A percentile compares a stretch with the other conserved stretches of the same genome.
These are phyloP conservation scores for Trichacis sp. DNA, from an alignment of 2,888 invertebrate species.

Conservation along the genomic window DNA sequence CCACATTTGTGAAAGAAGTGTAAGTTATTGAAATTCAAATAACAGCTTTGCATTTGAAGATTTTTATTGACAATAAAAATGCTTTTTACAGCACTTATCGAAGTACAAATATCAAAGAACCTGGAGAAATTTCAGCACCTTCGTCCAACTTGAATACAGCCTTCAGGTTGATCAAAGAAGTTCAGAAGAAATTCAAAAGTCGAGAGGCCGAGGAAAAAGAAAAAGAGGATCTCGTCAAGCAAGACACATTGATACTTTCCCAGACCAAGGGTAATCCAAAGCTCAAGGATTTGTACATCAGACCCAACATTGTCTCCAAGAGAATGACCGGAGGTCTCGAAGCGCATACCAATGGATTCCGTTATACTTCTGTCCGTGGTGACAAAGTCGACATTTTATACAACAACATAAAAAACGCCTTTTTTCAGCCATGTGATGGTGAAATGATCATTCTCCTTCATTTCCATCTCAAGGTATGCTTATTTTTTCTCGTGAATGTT, in stretches of 20 bases:
- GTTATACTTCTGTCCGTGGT: constrained; percentile 98
- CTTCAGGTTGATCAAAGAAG: constrained; percentile 97
- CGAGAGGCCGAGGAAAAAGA: constrained; percentile 98
- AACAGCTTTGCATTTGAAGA: neutral
- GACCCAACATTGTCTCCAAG: constrained; percentile 98
- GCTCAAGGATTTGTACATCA: constrained; percentile 95
- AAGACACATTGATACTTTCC: constrained; percentile 93
- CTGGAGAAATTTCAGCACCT: constrained; percentile 93
- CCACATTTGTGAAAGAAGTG: constrained; percentile 98
- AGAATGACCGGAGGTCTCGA: constrained; percentile 91
- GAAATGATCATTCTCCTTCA: constrained; percentile 99
- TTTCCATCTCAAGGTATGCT: constrained; percentile 92
- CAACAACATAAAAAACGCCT: constrained; percentile 99
- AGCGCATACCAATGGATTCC: constrained; percentile 95
- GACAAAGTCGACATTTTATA: constrained; percentile 99
- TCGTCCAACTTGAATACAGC: constrained; percentile 96
- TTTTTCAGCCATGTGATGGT: constrained; percentile 99
- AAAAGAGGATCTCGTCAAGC: constrained; percentile 98
- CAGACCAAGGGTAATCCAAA: constrained; percentile 98
- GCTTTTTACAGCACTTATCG: constrained; percentile 82
- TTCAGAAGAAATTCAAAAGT: constrained; percentile 98
- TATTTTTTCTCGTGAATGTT: too few relatives aligned
- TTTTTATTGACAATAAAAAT: neutral
- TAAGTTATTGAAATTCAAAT: constrained; percentile 70
- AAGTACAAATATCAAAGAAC: constrained; percentile 97